Percentiles rank a stretch among this genome's conserved stretches.
phyloP scores from a whole-genome alignment of 2,888 invertebrate species.

The Aplocera efformata region DNA sequence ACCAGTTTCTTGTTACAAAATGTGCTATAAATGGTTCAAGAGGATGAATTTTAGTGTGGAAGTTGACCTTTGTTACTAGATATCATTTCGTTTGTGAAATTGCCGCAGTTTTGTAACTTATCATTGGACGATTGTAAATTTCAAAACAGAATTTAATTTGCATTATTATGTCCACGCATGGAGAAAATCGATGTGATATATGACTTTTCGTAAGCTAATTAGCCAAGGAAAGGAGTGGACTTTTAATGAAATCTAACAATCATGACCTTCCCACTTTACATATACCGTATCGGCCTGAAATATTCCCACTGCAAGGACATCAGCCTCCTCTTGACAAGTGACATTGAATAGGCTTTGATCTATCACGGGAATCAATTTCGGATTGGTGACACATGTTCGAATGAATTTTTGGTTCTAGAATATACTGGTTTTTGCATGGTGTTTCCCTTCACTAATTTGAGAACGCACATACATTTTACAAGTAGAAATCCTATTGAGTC shows the following conservation, averaged over 20 bases:
- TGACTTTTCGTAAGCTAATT: constrained; percentile 34
- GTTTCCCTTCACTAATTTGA: too few relatives aligned
- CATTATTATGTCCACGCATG: constrained; percentile 43
- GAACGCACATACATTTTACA: too few relatives aligned
- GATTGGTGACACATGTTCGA: too few relatives aligned
- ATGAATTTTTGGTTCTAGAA: too few relatives aligned
- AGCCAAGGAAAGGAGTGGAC: background rate
- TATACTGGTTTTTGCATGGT: too few relatives aligned
- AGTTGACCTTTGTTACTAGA: constrained; percentile 27
- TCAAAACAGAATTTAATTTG: constrained; percentile 43
- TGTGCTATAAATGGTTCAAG: constrained; percentile 20
- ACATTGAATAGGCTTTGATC: too few relatives aligned
- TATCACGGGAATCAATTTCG: too few relatives aligned
- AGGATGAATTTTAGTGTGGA: constrained; percentile 21
- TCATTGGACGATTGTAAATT: constrained; percentile 35
- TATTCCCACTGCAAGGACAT: too few relatives aligned
- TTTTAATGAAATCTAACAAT: background rate
- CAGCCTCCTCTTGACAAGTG: too few relatives aligned
- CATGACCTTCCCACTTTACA: too few relatives aligned
- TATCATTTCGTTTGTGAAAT: constrained; percentile 28
- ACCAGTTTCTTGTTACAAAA: constrained; percentile 19
- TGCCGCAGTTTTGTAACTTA: constrained; percentile 38
- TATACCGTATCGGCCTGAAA: too few relatives aligned
- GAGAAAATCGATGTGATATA: constrained; percentile 31
- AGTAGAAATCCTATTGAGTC: too few relatives aligned